These are phyloP conservation scores for Petaurus breviceps DNA, from an alignment of 2,113 vertebrate species.

Conservation along the genomic window DNA sequence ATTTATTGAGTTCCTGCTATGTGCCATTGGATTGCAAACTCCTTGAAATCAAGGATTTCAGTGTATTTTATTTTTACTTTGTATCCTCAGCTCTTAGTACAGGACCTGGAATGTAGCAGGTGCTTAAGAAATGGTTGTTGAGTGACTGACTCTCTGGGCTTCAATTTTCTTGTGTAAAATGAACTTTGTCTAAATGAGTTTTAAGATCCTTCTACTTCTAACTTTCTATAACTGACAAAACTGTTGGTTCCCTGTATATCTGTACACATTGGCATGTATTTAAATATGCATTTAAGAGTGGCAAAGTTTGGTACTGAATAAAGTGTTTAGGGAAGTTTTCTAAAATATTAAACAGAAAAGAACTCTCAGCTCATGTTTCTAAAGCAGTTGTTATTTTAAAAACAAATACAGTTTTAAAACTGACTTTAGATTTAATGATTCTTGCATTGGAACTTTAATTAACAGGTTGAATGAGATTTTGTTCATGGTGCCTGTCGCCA, in stretches of 20 bases:
- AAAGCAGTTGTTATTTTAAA: constrained; percentile 59
- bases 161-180: background rate
- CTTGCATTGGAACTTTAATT: constrained; percentile 57
- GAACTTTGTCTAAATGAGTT: background rate
- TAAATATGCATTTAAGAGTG: background rate
- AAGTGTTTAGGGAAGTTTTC: constrained; percentile 10
- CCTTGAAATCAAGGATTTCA: background rate
- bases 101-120: background rate
- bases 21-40: background rate
- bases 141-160: background rate
- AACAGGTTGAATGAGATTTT: constrained; percentile 76
- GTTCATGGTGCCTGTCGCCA: constrained; percentile 68
- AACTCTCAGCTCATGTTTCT: constrained; percentile 39
- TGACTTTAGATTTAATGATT: constrained; percentile 70
- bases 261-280: background rate
- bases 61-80: background rate
- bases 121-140: background rate
- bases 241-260: background rate
- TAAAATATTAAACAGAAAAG: constrained; percentile 31
- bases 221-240: background rate
- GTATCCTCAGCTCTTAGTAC: background rate
- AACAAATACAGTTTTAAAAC: constrained; percentile 49
- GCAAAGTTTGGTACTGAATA: background rate
- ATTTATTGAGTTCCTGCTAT: background rate
- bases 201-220: background rate